Evolutionary conservation across 2,113 vertebrate species (phyloP).

Genomic region (Trachemys scripta): DNA sequence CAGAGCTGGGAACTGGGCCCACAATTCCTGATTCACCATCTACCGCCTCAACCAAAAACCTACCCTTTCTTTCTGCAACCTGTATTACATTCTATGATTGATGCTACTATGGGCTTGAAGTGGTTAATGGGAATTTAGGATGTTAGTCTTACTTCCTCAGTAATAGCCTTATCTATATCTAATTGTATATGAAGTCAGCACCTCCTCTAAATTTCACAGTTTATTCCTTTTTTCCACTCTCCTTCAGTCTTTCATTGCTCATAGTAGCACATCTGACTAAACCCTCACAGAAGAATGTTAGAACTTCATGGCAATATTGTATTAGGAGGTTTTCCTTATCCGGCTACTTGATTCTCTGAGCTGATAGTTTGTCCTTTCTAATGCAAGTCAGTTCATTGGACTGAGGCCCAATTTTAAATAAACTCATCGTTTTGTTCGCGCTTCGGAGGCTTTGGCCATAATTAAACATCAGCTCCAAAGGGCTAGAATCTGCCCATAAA

Average conservation of each 20-base stretch:
- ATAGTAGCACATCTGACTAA: neutral
- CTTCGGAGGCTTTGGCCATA: slow-evolving; percentile 66
- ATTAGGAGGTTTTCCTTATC: neutral
- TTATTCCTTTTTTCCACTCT: slow-evolving; percentile 11
- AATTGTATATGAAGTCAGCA: slow-evolving; percentile 8
- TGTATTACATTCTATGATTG: neutral
- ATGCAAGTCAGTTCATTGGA: slow-evolving; percentile 29
- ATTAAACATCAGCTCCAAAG: slow-evolving; percentile 68
- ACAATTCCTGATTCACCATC: neutral
- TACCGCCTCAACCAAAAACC: neutral
- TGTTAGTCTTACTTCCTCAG: slow-evolving; percentile 23
- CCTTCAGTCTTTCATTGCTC: neutral
- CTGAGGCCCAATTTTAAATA: slow-evolving; percentile 61
- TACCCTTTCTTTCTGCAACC: slow-evolving; percentile 34
- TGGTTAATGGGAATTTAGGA: slow-evolving; percentile 16
- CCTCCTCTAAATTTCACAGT: neutral
- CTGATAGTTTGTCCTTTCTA: slow-evolving; percentile 27
- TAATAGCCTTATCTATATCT: slow-evolving; percentile 30
- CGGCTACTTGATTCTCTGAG: slow-evolving; percentile 11
- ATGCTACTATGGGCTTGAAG: slow-evolving; percentile 14
- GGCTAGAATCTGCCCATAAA: slow-evolving; percentile 63
- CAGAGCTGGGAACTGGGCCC: slow-evolving; percentile 36
- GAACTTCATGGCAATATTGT: neutral
- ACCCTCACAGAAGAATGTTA: neutral
- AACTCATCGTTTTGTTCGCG: slow-evolving; percentile 57